Percentiles rank a stretch among this genome's conserved stretches.
phyloP scores from a whole-genome alignment of 2,888 invertebrate species.

The Luperina testacea region DNA sequence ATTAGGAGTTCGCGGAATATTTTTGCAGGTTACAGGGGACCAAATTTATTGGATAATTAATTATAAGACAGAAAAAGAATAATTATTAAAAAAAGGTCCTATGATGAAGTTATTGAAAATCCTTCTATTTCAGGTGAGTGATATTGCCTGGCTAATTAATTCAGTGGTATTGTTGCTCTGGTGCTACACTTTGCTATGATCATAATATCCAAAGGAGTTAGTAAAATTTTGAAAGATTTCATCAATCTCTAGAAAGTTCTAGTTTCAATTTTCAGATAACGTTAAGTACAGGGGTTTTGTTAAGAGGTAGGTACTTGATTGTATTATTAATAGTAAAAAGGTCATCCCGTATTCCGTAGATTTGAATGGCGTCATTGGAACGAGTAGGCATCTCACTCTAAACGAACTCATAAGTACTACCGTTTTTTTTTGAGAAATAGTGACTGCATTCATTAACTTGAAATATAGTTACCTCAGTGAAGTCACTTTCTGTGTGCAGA shows the following conservation, averaged over 20 bases:
- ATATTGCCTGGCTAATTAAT: neutral
- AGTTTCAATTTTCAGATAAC: neutral
- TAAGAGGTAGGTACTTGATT: neutral
- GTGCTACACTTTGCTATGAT: constrained; percentile 20
- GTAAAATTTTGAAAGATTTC: neutral
- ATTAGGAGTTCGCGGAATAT: constrained; percentile 43
- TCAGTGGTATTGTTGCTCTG: too few relatives aligned
- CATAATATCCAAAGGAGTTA: neutral
- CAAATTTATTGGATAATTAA: neutral
- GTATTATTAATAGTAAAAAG: neutral
- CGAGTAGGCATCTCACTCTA: neutral
- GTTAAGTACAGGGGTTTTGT: neutral
- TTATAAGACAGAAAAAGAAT: neutral
- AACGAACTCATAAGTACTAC: neutral
- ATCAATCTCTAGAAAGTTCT: neutral
- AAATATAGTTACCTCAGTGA: constrained; percentile 75
- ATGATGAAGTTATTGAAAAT: neutral
- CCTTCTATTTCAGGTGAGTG: neutral
- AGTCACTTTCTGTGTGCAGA: constrained; percentile 79
- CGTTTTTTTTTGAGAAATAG: neutral
- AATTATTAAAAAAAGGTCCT: neutral
- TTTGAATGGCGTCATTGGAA: neutral
- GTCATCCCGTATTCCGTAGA: neutral
- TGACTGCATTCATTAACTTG: neutral
- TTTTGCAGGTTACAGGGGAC: constrained; percentile 17